Evolutionary conservation across 2,888 invertebrate species (phyloP).

Genomic region (Cheilosia grossa): DNA sequence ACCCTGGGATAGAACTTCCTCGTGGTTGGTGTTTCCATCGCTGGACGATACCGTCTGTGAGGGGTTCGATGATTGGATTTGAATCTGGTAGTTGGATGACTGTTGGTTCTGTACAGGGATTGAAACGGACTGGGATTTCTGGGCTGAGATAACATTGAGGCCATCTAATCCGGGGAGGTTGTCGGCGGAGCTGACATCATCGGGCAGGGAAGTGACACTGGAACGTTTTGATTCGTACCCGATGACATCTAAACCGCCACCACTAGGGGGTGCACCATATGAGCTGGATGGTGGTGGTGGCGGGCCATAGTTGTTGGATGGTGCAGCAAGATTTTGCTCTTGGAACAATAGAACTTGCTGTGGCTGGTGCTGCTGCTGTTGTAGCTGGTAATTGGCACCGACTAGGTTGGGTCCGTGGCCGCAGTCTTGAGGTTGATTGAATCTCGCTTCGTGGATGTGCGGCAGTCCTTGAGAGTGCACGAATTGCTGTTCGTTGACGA

Average conservation of each 20-base stretch:
- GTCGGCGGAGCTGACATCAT: conserved; percentile 78
- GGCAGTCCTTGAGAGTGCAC: conserved; percentile 79
- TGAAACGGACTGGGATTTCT: conserved; percentile 81
- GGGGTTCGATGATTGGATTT: conserved; percentile 89
- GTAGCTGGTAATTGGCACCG: conserved; percentile 78
- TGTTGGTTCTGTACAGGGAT: conserved; percentile 85
- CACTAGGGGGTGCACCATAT: conserved; percentile 79
- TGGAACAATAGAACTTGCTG: conserved; percentile 69
- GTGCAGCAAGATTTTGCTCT: conserved; percentile 78
- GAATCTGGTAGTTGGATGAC: conserved; percentile 87
- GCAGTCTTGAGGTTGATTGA: conserved; percentile 80
- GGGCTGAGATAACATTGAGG: conserved; percentile 81
- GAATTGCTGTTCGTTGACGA: conserved; percentile 75
- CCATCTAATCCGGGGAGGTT: conserved; percentile 80
- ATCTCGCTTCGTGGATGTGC: conserved; percentile 78
- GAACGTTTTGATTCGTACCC: conserved; percentile 81
- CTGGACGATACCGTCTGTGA: conserved; percentile 76
- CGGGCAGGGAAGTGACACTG: conserved; percentile 78
- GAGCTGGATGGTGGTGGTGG: conserved; percentile 77
- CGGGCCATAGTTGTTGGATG: conserved; percentile 78
- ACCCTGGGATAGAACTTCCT: conserved; percentile 90
- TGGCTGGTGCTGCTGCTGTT: conserved; percentile 55
- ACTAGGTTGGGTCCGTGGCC: conserved; percentile 82
- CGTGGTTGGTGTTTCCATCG: conserved; percentile 85
- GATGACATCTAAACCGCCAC: conserved; percentile 79